Base-by-base conservation (phyloP, 1,140 invertebrate genomes). In the Conopomorpha cramerella region DNA sequence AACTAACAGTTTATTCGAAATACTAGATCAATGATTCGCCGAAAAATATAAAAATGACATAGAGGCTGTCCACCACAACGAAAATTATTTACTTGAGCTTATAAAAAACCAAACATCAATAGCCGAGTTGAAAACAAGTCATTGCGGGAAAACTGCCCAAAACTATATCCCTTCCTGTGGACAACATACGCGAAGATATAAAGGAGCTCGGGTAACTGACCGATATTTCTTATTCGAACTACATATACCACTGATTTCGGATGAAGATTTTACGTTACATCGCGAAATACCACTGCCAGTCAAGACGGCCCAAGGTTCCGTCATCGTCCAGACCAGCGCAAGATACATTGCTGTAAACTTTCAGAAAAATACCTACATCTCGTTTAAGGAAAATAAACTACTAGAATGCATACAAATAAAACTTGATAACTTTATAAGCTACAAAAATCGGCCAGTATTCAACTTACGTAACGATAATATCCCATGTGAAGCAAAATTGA, bases 11-110 rank as follows among this genome's bases (percentile, higher is more conserved):
- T 26, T 49, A 8, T 49, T 49, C 29, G 43, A 46, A 16, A 33
- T 49, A 1, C 34, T 49, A 25, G 43, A 52, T 19, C 43, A 49
- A 29, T 16, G 17, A 3, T 49, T 52, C 30, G 49, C 49, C 1
- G 41, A 46, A 8, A 32, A 52, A 39, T 52, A 49, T 19, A 10
- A 48, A 8, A 17, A 38, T 11, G 41, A 49, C 17, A 45, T 39
- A 8, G 12, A 42, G 15, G 12, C 31, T 11, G 30, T 49, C 10
- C 34, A 40, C 3, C 27, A 36, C 1, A 49, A 49, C 13, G 47
- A 46, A 32, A 33, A 41, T 2, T 39, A 48, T 12, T 3, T 41
- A n/a, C 13, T 44, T 4, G 8, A 27, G 28, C 34, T 44, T 1
- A 12, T 44, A 13, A 42, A 42, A 38, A 48, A 48, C 16, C 46